Base-by-base conservation (phyloP, 2,797 vertebrate genomes). In the Pitangus sulphuratus region DNA sequence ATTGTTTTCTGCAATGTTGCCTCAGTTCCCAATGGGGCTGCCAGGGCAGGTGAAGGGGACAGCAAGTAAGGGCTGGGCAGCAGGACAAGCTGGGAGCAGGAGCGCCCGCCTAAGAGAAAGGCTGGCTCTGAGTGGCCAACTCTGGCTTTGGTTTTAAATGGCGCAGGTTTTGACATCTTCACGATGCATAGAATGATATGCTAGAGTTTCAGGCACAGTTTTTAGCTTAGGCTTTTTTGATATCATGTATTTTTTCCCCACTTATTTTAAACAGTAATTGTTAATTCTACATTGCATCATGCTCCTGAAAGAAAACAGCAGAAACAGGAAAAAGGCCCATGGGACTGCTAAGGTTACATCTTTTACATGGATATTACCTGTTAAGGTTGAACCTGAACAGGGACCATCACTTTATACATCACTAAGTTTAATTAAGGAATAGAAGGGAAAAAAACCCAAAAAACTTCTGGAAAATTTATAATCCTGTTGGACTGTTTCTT, bases 231-330 rank as follows among this genome's bases (percentile, higher is more conserved):
- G 25, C 1, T 24, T 50, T 84, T 72, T 37, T 1, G 1, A 18
- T 30, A 47, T 28, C 13, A 37, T 8, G 4, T 7, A 2, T 56
- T 35, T 56, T 66, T 57, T 9, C 5, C 20, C 39, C 57, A 48
- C 15, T 71, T 77, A 48, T 6, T 28, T 81, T n/a, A 56, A 53
- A 51, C 1, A 31, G 21, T 15, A 74, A n/a, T 24, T 74, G 17
- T 40, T 70, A 74, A 42, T 74, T 87, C 87, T 60, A 39, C 12
- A 25, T 35, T 51, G 37, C 24, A 19, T 31, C 9, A 5, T 56
- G 56, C 15, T 69, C 74, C 62, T 82, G 71, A 80, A 95, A 83
- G 84, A 74, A 88, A 92, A 72, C 25, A 79, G 33, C 50, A 88
- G 44, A 64, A 95, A 51, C 7, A 35, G 66, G 28, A 61, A 50